Base-by-base conservation (phyloP, 2,113 vertebrate genomes). In the Ploceus nigricollis region DNA sequence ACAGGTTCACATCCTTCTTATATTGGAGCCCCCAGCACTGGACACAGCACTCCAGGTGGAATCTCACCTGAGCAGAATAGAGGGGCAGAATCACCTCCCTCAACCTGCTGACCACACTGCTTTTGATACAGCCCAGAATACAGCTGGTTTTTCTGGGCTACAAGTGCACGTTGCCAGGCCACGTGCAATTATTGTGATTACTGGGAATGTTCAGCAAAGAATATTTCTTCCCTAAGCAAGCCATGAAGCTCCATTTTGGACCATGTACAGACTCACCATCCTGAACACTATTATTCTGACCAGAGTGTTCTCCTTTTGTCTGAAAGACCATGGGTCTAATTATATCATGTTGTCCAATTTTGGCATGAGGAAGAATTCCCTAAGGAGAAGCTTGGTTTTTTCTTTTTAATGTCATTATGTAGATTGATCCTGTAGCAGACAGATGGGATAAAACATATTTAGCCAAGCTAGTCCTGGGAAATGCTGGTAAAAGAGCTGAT, bases 151-250 rank as follows among this genome's bases (percentile, higher is more conserved):
- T 72, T 68, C 44, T 76, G 48, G 25, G 27, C 35, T 60, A 13
- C 4, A 5, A 58, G 11, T 1, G 0, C 2, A 66, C 15, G 9
- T 10, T 66, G n/a, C 6, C 0, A 0, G n/a, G 30, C 47, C 18
- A 42, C 0, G 1, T 71, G 22, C 28, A 65, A 39, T 48, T 65
- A n/a, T 19, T 89, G 12, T 51, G 35, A 44, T 65, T 82, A 51
- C 6, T 66, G 2, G 33, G 25, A 56, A 82, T 44, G 48, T 48
- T 89, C 57, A 89, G 28, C 24, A 82, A 88, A 85, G 33, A 19
- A 47, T 35, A 4, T 45, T 91, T 91, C 45, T 79, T 95, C 50
- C 44, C 53, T 79, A 28, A 89, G 53, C 20, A 82, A 58, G 65
- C 15, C 30, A 15, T 3, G 2, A 82, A 82, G 21, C 24, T 89